Percentiles rank a stretch among this genome's conserved stretches.
These are phyloP conservation scores for Tyrophagus putrescentiae DNA, from an alignment of 1,140 invertebrate species.

Conservation along the genomic window DNA sequence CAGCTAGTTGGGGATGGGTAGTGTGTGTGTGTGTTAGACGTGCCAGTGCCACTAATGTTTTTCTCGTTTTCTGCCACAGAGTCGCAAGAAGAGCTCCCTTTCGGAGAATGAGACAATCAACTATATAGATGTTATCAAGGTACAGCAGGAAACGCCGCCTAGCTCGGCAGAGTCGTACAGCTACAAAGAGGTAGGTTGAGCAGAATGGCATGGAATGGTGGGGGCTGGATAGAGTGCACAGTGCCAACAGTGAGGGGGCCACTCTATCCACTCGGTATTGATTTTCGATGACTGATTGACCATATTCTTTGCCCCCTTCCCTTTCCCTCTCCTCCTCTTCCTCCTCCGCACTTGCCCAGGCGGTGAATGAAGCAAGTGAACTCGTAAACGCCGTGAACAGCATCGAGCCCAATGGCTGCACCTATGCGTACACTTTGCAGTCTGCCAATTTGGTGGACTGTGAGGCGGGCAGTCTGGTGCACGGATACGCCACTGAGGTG, in stretches of 20 bases:
- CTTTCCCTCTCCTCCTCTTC: too few species aligned
- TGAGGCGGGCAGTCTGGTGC: not conserved
- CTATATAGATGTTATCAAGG: slow-evolving; percentile 3
- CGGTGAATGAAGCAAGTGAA: slow-evolving; percentile 8
- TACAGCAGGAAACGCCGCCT: slow-evolving; percentile 21
- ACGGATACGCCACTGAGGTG: slow-evolving; percentile 15
- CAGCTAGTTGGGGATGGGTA: not conserved
- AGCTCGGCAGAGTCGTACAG: slow-evolving; percentile 22
- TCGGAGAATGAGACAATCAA: not conserved
- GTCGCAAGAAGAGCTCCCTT: not conserved
- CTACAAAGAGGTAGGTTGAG: not conserved
- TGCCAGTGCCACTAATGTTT: not conserved
- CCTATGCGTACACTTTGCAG: not conserved
- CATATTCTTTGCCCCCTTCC: too few species aligned
- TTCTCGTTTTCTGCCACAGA: not conserved
- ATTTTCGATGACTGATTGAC: not conserved
- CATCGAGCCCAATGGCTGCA: slow-evolving; percentile 11
- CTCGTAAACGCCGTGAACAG: slow-evolving; percentile 19
- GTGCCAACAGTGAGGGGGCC: not conserved
- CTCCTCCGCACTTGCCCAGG: too few species aligned
- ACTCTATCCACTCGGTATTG: not conserved
- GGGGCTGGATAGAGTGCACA: not conserved
- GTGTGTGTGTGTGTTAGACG: not conserved
- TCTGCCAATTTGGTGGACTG: not conserved
- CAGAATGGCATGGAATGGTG: too few species aligned